Conservation (phyloP, 2,797 vertebrate species). For the Mus spretus region DNA sequence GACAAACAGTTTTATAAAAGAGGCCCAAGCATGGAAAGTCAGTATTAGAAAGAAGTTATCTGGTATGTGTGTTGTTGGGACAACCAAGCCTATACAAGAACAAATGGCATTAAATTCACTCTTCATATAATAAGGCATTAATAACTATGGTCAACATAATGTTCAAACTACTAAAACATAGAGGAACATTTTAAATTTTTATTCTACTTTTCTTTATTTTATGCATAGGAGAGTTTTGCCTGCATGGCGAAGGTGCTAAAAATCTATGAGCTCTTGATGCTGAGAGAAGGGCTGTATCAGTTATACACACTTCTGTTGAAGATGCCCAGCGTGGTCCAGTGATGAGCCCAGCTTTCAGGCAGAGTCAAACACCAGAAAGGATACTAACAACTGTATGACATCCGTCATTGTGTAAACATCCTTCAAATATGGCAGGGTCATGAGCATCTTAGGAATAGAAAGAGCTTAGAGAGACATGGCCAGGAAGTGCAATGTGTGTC, state of each 20-base stretch:
- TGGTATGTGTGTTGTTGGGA: neutral
- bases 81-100: neutral
- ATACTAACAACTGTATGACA: neutral
- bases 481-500: neutral
- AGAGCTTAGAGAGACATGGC: neutral
- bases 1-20: neutral
- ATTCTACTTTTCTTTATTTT: neutral
- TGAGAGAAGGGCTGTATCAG: neutral
- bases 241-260: neutral
- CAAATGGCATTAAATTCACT: neutral
- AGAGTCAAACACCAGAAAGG: neutral
- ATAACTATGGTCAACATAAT: neutral
- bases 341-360: neutral
- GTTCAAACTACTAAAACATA: neutral
- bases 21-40: neutral
- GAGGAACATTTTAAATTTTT: neutral
- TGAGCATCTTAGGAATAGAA: slow-evolving; percentile 32
- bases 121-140: neutral
- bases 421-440: neutral
- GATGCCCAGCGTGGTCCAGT: neutral
- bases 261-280: neutral
- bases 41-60: neutral
- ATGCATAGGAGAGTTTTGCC: neutral
- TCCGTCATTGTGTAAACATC: neutral
- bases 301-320: neutral